Percentiles rank a stretch among this genome's conserved stretches.
These are phyloP conservation scores for Momotus momota DNA, from an alignment of 2,797 vertebrate genomes.

Conservation along the genomic window DNA sequence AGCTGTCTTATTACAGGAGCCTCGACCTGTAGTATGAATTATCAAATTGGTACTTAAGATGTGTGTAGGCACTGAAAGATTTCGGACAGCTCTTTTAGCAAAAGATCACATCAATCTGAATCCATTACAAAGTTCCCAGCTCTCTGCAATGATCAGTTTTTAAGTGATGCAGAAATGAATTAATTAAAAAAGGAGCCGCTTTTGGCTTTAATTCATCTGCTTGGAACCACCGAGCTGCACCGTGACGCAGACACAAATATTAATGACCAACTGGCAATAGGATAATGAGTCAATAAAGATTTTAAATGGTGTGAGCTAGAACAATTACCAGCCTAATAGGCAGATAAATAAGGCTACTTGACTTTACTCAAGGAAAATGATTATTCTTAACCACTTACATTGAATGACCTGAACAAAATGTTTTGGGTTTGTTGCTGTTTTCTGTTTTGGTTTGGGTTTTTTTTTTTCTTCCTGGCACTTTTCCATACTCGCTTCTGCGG, in stretches of 20 bases:
- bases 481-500: not conserved
- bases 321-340: slow-evolving; percentile 55
- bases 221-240: not conserved
- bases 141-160: not conserved
- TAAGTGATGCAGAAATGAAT: not conserved
- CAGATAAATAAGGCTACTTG: slow-evolving; percentile 61
- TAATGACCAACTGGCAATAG: slow-evolving; percentile 42
- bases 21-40: not conserved
- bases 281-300: slow-evolving; percentile 59
- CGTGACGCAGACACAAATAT: slow-evolving; percentile 5
- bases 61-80: not conserved
- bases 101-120: not conserved
- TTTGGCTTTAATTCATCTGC: slow-evolving; percentile 19
- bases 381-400: not conserved
- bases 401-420: not conserved
- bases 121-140: not conserved
- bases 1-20: not conserved
- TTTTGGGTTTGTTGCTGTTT: too few relatives aligned
- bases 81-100: not conserved
- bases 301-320: slow-evolving; percentile 47
- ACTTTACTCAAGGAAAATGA: slow-evolving; percentile 33
- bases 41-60: not conserved
- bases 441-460: not conserved
- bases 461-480: not conserved
- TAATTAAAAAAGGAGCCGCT: not conserved